A percentile compares a stretch with the other conserved stretches of the same genome.
Conservation (phyloP, 2,888 invertebrate species). For the Eurois occulta region DNA sequence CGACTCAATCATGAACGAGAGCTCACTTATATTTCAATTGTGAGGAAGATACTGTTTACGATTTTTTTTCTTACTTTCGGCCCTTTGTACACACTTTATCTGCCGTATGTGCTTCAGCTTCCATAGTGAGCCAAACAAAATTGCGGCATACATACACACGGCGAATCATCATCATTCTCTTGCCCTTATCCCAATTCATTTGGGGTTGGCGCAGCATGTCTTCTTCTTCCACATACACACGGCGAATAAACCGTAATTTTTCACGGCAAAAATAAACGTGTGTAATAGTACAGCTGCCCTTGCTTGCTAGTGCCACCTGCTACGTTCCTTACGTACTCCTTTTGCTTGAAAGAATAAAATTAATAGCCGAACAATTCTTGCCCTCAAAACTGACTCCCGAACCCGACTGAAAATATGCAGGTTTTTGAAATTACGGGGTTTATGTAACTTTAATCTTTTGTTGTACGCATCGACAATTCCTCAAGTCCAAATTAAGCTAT, state of each 20-base stretch:
- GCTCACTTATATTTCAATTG: constrained; percentile 45
- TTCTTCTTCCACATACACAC: too few species aligned
- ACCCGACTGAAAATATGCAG: not conserved
- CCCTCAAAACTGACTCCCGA: not conserved
- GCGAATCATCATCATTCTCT: too few species aligned
- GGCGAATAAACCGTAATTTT: too few species aligned
- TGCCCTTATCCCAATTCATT: too few species aligned
- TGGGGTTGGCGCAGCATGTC: too few species aligned
- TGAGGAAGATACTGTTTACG: constrained; percentile 8
- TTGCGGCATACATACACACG: too few species aligned
- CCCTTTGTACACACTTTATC: not conserved
- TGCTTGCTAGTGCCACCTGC: not conserved
- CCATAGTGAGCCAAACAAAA: not conserved
- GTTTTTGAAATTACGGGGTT: not conserved
- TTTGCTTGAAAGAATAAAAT: not conserved
- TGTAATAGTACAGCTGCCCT: too few species aligned
- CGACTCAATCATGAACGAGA: constrained; percentile 60
- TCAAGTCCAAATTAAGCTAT: not conserved
- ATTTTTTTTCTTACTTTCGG: not conserved
- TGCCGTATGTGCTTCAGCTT: not conserved
- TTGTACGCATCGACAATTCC: not conserved
- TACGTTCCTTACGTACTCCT: not conserved
- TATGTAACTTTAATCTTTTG: not conserved
- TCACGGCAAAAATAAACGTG: too few species aligned
- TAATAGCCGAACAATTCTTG: not conserved